Percentiles rank a stretch among this genome's conserved stretches.
These are phyloP conservation scores for Agrotis exclamationis DNA, from an alignment of 2,888 invertebrate species.

Conservation along the genomic window DNA sequence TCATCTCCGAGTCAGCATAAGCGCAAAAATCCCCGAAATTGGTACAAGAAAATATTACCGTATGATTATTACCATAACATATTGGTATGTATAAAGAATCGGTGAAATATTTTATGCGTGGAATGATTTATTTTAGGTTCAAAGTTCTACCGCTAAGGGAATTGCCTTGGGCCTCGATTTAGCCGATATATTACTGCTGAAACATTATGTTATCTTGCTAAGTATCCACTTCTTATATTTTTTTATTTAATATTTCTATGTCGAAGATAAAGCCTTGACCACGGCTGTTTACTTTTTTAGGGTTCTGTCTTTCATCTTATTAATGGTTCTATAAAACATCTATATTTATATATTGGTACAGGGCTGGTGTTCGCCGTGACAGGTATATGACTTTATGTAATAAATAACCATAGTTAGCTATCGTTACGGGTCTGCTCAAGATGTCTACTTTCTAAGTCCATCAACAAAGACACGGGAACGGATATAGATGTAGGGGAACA, in stretches of 20 bases:
- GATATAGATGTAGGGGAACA: too few species aligned
- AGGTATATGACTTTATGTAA: too few species aligned
- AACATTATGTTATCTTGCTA: constrained; percentile 24
- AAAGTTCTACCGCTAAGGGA: constrained; percentile 40
- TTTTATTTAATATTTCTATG: background rate
- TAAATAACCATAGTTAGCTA: too few species aligned
- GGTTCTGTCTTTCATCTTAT: too few species aligned
- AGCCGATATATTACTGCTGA: constrained; percentile 32
- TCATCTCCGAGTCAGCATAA: constrained; percentile 38
- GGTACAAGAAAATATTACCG: constrained; percentile 36
- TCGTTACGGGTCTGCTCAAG: too few species aligned
- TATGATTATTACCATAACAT: constrained; percentile 40
- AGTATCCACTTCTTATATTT: constrained; percentile 29
- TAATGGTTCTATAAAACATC: too few species aligned
- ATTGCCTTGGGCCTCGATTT: constrained; percentile 31
- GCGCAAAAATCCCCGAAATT: constrained; percentile 31
- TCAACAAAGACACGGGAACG: too few species aligned
- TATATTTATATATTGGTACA: too few species aligned
- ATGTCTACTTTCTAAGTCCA: too few species aligned
- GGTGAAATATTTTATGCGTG: constrained; percentile 51
- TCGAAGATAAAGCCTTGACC: constrained; percentile 16
- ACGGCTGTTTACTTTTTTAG: background rate
- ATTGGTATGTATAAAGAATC: constrained; percentile 44
- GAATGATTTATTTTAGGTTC: constrained; percentile 46
- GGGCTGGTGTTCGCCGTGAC: too few species aligned